Evolutionary conservation across 2,888 invertebrate genomes (phyloP), one percentile per base, ranked within the genome.

Genomic region (Cotesia congregata): DNA sequence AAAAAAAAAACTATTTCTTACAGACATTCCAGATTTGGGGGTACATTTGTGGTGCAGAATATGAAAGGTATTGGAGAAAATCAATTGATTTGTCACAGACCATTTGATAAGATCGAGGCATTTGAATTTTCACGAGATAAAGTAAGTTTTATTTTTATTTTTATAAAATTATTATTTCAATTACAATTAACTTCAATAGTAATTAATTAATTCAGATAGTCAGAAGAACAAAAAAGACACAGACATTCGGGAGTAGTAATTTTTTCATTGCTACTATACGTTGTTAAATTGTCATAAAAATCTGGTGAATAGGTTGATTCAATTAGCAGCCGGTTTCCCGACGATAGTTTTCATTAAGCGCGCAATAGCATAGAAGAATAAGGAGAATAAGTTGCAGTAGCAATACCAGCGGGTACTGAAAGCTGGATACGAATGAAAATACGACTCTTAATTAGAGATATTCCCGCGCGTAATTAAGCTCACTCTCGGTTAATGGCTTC

Each of bases 11-110:
- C 6, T 50, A 64, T 9, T 61, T 70, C 6, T 30, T 30, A 30
- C 86, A 95, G 98, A 83, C 97, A 97, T 90, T 97, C 98, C 0
- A 93, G 96, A 80, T 98, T 98, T 88, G 97, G 97, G 50, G 98
- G 98, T 72, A 97, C 98, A 6, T 99, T 94, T 90, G 94, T 96
- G 0, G 93, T 99, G 17, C 94, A 95, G 88, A 97, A 98, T 88
- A 93, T 98, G 93, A 98, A 98, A 90, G 97, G 98, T 30, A 94
- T 98, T 86, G 95, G 92, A 75, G 92, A 97, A 81, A 95, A 95
- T 85, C 96, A 97, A 86, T 91, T 97, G 78, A 95, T 98, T 84
- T 95, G 95, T 86, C 95, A 98, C 88, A 97, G 96, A 88, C 95
- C 97, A 1, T 90, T 97, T 74, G 93, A 93, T 83, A 94, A 95